Base-by-base conservation (phyloP, 2,113 vertebrate species). In the Pseudonaja textilis region DNA sequence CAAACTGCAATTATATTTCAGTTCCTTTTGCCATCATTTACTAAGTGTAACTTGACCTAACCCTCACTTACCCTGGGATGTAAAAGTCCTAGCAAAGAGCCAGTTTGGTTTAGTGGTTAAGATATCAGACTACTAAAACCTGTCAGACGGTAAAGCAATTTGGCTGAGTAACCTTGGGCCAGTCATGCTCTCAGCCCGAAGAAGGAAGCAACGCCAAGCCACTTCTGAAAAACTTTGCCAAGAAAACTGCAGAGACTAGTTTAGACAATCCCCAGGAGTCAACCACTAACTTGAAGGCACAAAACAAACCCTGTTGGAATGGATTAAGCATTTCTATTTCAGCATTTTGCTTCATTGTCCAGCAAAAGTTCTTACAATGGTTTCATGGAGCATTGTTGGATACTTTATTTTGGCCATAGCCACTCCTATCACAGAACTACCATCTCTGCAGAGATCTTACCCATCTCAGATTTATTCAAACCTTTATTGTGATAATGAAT, bases 11-110 rank as follows among this genome's bases (percentile, higher is more conserved):
- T 95, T 96, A 91, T 95, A 88, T 94, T 91, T 90, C 94, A 92
- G 94, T 96, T 94, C 74, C 95, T 90, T 22, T 94, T 93, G 94
- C 91, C 93, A 81, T 93, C 93, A 93, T 94, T 96, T 93, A 85
- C 91, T 55, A 20, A 23, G 39, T 34, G 55, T 26, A 10, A 1
- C 18, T 88, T 92, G 59, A 88, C 23, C 50, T 92, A 50, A 88
- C 20, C n/a, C n/a, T 52, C 1, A 52, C 50, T 55, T 90, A 64
- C 1, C 26, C 61, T 20, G 39, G 45, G 64, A 69, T 29, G 4
- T 81, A 69, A n/a, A 69, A 54, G 2, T 69, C 29, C 14, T 34
- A 34, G 64, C 29, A 34, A n/a, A 69, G 29, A 69, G 12, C 1
- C 64, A 16, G 12, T 16, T 34, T 69, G 64, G 64, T 69, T 16